phyloP scores from a whole-genome alignment of 2,113 vertebrate species.

The Lepisosteus oculatus region DNA sequence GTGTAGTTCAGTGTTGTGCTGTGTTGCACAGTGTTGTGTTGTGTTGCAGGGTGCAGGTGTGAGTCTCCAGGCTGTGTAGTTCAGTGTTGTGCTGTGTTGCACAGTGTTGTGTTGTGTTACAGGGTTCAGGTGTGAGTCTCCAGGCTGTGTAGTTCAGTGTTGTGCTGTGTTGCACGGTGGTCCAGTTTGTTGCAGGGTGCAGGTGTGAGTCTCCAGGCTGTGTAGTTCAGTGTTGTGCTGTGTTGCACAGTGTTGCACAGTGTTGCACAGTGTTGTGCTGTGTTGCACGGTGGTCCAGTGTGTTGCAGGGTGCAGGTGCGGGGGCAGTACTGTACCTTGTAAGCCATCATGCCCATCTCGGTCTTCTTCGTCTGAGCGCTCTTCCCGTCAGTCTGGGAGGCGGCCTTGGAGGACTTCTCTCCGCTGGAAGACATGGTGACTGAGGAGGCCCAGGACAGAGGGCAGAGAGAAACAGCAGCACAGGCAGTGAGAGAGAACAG shows the following conservation, averaged over 20 bases:
- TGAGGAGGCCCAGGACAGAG: slow-evolving; percentile 24
- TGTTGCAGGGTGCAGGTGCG: no score
- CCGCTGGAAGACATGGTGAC: slow-evolving; percentile 64
- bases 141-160: neutral
- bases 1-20: neutral
- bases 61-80: neutral
- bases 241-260: neutral
- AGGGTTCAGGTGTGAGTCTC: neutral
- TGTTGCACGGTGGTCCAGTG: no score
- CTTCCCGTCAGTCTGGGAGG: slow-evolving; percentile 61
- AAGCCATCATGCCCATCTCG: slow-evolving; percentile 50
- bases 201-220: neutral
- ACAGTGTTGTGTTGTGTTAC: neutral
- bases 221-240: neutral
- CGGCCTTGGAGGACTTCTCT: slow-evolving; percentile 62
- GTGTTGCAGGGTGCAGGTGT: neutral
- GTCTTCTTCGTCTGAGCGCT: slow-evolving; percentile 51
- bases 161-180: no score
- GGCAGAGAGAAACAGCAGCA: slow-evolving; percentile 4
- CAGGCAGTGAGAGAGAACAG: neutral
- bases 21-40: neutral
- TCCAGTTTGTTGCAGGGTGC: neutral
- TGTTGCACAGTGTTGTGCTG: neutral
- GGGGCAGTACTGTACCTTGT: slow-evolving; percentile 45
- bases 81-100: no score